Evolutionary conservation across 2,797 vertebrate species (phyloP), one percentile per base, ranked within the genome.

Genomic region (Steatocranus sp.): DNA sequence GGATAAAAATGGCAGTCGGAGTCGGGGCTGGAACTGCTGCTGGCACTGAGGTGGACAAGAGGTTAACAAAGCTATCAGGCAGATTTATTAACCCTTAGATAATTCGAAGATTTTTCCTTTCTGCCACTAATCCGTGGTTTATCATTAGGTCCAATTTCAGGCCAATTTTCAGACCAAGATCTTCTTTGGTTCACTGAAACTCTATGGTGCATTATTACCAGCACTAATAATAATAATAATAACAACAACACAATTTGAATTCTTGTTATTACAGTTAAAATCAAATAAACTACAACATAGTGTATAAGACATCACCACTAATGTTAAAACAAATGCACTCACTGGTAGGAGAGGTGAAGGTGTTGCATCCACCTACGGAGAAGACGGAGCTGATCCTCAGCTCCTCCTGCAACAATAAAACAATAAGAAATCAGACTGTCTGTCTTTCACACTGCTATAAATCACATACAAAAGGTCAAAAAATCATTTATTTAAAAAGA

Each of bases 361-460:
- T 76, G 77, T 85, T 95, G 14, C 82, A 94, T 88, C 96, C 96
- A 83, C 96, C 91, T 8, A 96, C 95, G 61, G 96, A 96, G 87
- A 93, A 96, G 11, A 96, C 96, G 0, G 95, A 96, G 93, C 98
- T 99, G 94, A 99, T 99, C 94, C 97, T 97, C 92, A 99, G 95
- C 94, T 99, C 98, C 86, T 99, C 98, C 96, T 96, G 85, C 58
- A 94, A 91, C 0, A 3, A 79, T 7, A 11, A 84, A 50, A 75
- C 1, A 78, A 20, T 73, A 43, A 74, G 2, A 56, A 76, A 43
- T 75, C 11, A 25, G 18, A 41, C 7, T 73, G 6, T 51, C 30
- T 2, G 18, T 11, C 1, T 50, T 63, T 11, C 30, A 66, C 2
- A 0, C 23, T 10, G 23, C 11, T 66, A 12, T 1, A 68, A 27